phyloP scores from a whole-genome alignment of 1,140 invertebrate species.

The Drosophila dunni region DNA sequence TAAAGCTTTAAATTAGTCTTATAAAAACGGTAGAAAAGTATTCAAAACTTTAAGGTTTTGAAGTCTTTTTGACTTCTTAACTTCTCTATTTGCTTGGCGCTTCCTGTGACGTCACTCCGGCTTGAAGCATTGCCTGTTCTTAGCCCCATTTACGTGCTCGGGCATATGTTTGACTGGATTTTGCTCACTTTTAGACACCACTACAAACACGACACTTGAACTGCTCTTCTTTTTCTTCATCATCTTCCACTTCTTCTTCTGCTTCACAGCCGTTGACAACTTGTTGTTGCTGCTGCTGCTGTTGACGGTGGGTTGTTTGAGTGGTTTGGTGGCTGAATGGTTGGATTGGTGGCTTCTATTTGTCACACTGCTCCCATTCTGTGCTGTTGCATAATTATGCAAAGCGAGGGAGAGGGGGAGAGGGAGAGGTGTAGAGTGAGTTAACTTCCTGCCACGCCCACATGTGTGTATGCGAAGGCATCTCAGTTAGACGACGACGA shows the following conservation, averaged over 20 bases:
- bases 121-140: constrained; percentile 37
- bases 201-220: constrained; percentile 24
- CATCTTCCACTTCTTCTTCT: constrained; percentile 1
- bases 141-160: constrained; percentile 52
- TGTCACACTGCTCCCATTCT: constrained; percentile 42
- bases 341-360: constrained; percentile 14
- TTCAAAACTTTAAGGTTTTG: background rate
- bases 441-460: constrained; percentile 35
- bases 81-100: constrained; percentile 1
- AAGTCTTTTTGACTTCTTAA: background rate
- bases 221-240: constrained; percentile 1
- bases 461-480: constrained; percentile 1
- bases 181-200: constrained; percentile 43
- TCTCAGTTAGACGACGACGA: constrained; percentile 6
- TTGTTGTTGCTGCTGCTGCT: constrained; percentile 41
- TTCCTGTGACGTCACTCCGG: constrained; percentile 21
- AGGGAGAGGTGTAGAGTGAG: background rate
- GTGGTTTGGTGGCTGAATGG: constrained; percentile 7
- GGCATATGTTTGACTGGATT: constrained; percentile 47
- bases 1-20: background rate
- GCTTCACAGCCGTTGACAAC: constrained; percentile 35
- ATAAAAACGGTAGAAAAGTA: background rate
- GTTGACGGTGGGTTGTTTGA: constrained; percentile 2
- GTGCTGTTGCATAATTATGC: constrained; percentile 58
- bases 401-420: constrained; percentile 1